These are phyloP conservation scores for Apomyelois bistriatella DNA, from an alignment of 2,888 invertebrate species.

Conservation along the genomic window DNA sequence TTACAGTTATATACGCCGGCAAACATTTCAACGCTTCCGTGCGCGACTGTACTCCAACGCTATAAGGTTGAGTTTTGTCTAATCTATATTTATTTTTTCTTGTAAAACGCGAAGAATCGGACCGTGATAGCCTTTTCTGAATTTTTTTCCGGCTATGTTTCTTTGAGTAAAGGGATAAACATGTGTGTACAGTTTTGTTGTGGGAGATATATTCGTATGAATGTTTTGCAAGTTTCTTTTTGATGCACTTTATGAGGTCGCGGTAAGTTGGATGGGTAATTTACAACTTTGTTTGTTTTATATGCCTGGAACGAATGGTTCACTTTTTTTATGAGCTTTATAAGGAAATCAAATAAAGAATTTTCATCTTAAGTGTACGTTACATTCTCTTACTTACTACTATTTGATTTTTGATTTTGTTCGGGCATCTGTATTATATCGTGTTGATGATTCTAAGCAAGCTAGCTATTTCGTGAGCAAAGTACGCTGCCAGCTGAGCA, in stretches of 20 bases:
- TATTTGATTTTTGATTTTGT: too few relatives aligned
- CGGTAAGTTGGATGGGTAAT: conserved; percentile 1
- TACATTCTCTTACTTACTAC: too few relatives aligned
- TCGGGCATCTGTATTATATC: too few relatives aligned
- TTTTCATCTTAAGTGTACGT: too few relatives aligned
- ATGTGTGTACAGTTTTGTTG: conserved; percentile 41
- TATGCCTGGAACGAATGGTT: background rate
- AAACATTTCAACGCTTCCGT: conserved; percentile 14
- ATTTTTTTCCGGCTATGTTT: conserved; percentile 62
- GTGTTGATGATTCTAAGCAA: too few relatives aligned
- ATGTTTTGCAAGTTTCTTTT: conserved; percentile 12
- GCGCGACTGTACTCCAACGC: conserved; percentile 18
- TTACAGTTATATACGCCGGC: conserved; percentile 41
- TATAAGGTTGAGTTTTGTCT: conserved; percentile 33
- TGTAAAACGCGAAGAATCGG: conserved; percentile 47
- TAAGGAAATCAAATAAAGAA: too few relatives aligned
- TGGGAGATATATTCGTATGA: conserved; percentile 20
- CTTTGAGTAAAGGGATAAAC: conserved; percentile 56
- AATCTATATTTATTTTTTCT: conserved; percentile 19
- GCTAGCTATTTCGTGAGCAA: too few relatives aligned
- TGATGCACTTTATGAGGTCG: conserved; percentile 13
- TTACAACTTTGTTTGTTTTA: conserved; percentile 9
- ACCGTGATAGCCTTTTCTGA: conserved; percentile 57
- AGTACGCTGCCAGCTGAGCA: too few relatives aligned
- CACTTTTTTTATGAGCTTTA: too few relatives aligned